Evolutionary conservation across 2,797 vertebrate species (phyloP), one percentile per base, ranked within the genome.

Genomic region (Delichon dasypus): DNA sequence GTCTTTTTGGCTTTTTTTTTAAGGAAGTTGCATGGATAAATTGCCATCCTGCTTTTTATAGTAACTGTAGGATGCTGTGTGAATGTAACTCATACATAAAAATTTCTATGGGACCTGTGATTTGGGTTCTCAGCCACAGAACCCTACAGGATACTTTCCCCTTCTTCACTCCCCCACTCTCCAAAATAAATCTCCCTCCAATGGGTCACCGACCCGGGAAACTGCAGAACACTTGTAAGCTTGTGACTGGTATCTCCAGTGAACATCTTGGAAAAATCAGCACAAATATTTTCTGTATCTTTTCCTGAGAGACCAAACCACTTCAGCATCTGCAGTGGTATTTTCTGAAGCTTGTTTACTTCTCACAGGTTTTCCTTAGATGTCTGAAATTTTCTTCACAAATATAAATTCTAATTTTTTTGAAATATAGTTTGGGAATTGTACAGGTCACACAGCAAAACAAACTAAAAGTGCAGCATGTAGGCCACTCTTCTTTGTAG

Each of bases 381-480:
- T 70, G 40, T 30, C 70, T 14, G 11, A 66, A 44, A 45, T 89
- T 50, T 74, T 48, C 13, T 85, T 67, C 10, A 23, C 10, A 64
- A 53, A 53, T 58, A 7, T 4, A 42, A 90, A 58, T 70, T 13
- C 3, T 47, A 2, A 16, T 42, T 58, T 53, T 53, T 53, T 11
- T 42, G 11, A 20, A 62, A 10, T 29, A 3, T 1, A 16, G 5
- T 36, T 83, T 50, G 45, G 12, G 32, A 42, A 42, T 75, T 0
- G 0, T 19, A 8, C 15, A 44, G 76, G 44, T 84, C 5, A 0
- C 12, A 3, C 13, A 60, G 54, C 29, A 57, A 45, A 89, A 15
- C 54, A 55, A 34, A 34, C 38, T 19, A 1, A 7, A 19, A 14
- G 11, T 19, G 1, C 3, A 76, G 58, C 1, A 0, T 51, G 8